phyloP scores from a whole-genome alignment of 2,797 vertebrate genomes.

The Poecile montanus region DNA sequence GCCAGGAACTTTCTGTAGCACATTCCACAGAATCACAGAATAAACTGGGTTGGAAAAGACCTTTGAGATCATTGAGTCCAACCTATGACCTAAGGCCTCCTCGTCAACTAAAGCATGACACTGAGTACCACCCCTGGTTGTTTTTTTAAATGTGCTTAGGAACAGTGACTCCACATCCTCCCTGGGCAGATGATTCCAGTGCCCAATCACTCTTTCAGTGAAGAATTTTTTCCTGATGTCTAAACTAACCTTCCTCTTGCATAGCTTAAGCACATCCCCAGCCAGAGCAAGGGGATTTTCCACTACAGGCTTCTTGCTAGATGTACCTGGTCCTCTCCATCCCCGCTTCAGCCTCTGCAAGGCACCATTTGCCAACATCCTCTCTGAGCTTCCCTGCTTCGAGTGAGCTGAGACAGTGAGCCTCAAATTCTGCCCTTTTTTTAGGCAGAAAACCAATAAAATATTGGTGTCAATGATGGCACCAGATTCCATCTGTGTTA shows the following conservation, averaged over 20 bases:
- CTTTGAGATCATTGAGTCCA: not conserved
- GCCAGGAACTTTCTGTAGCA: not conserved
- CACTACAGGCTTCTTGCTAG: not conserved
- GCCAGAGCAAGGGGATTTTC: not conserved
- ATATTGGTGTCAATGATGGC: not conserved
- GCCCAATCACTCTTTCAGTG: not conserved
- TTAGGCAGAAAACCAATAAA: not conserved
- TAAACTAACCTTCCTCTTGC: not conserved
- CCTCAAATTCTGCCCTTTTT: not conserved
- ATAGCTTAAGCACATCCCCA: not conserved
- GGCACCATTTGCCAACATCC: not conserved
- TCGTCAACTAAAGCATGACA: not conserved
- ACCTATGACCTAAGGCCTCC: not conserved
- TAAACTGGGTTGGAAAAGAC: not conserved
- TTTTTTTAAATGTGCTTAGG: not conserved
- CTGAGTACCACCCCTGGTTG: fast-evolving
- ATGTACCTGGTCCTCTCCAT: not conserved
- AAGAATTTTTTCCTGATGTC: not conserved
- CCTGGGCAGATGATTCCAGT: not conserved
- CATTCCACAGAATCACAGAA: not conserved
- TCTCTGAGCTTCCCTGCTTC: not conserved
- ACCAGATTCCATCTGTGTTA: not conserved
- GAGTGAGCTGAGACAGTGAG: not conserved
- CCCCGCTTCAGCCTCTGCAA: not conserved
- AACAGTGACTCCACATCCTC: not conserved